Percentiles rank a stretch among this genome's conserved stretches.
Evolutionary conservation across 2,797 vertebrate species (phyloP).

Genomic region (Macropus fuliginosus): DNA sequence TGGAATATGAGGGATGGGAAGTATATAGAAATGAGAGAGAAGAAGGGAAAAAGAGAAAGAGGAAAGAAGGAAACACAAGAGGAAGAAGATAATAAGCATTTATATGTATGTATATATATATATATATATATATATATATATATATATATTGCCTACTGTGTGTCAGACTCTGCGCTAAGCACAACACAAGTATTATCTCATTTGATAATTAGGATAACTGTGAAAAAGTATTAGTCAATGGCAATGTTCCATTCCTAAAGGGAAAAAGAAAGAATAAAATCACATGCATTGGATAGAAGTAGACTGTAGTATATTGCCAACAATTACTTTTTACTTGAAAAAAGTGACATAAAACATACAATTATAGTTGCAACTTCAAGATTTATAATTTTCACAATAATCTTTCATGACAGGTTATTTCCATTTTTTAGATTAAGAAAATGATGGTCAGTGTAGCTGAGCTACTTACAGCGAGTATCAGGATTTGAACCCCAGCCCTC

Average conservation of each 20-base stretch:
- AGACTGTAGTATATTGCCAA: background rate
- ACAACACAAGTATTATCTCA: background rate
- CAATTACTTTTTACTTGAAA: background rate
- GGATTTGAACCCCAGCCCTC: background rate
- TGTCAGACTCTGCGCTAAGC: background rate
- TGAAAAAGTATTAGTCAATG: background rate
- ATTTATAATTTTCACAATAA: background rate
- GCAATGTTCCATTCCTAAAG: background rate
- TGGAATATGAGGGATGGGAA: background rate
- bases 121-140: too few relatives aligned
- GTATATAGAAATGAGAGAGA: background rate
- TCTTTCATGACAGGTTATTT: background rate
- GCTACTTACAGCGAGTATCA: background rate
- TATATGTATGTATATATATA: too few relatives aligned
- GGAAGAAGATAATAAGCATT: background rate
- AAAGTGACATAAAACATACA: background rate
- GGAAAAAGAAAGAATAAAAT: background rate
- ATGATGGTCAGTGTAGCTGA: background rate
- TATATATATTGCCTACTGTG: background rate
- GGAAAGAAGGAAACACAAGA: background rate
- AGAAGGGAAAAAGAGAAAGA: background rate
- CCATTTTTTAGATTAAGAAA: background rate
- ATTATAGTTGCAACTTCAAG: background rate
- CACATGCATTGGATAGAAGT: background rate
- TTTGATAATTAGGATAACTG: background rate